A percentile compares a stretch with the other conserved stretches of the same genome.
phyloP scores from a whole-genome alignment of 2,888 invertebrate genomes.

The Platynereis dumerilii region DNA sequence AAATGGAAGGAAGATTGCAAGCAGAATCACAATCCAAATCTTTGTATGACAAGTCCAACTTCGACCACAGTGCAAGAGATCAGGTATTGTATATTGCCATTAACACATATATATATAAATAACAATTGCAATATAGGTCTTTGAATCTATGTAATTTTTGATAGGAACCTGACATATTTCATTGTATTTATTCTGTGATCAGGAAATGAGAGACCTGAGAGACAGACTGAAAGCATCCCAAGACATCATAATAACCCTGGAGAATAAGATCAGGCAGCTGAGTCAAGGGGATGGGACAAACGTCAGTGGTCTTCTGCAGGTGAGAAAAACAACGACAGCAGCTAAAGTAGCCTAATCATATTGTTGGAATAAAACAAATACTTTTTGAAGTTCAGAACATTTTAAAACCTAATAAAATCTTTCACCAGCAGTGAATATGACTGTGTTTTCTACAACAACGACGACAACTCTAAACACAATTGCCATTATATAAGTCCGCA shows the following conservation, averaged over 20 bases:
- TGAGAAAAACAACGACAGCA: neutral
- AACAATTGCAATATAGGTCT: too few relatives aligned
- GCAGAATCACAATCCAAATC: conserved; percentile 24
- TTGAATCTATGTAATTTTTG: too few relatives aligned
- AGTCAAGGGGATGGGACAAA: conserved; percentile 8
- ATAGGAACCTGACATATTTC: too few relatives aligned
- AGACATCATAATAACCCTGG: conserved; percentile 29
- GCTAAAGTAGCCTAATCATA: too few relatives aligned
- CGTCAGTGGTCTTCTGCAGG: conserved; percentile 7
- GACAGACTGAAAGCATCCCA: conserved; percentile 28
- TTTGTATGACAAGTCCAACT: conserved; percentile 21
- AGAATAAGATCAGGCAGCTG: conserved; percentile 25
- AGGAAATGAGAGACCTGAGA: conserved; percentile 22
- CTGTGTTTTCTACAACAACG: too few relatives aligned
- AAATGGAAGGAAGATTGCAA: conserved; percentile 16
- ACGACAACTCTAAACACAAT: too few relatives aligned
- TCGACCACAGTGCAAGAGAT: conserved; percentile 19
- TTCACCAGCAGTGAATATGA: too few relatives aligned
- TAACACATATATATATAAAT: too few relatives aligned
- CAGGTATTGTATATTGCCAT: conserved; percentile 30
- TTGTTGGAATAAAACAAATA: too few relatives aligned
- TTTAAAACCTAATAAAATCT: too few relatives aligned
- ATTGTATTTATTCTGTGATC: neutral
- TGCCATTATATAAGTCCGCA: too few relatives aligned
- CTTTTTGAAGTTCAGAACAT: too few relatives aligned